phyloP scores from a whole-genome alignment of 2,888 invertebrate genomes.

The Nyleta sp. region DNA sequence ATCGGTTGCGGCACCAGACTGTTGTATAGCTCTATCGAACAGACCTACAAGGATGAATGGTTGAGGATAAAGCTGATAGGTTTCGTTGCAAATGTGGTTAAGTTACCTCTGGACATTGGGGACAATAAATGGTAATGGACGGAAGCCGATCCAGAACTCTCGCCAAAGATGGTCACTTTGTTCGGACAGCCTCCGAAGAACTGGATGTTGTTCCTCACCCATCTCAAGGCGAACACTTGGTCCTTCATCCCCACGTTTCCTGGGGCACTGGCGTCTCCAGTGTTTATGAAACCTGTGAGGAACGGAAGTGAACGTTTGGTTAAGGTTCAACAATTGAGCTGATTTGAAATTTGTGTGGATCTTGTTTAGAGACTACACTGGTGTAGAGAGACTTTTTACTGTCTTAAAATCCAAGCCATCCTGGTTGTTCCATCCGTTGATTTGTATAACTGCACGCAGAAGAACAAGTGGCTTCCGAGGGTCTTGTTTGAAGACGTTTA shows the following conservation, averaged over 20 bases:
- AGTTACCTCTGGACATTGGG: conserved; percentile 76
- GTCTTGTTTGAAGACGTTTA: no score
- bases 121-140: conserved; percentile 77
- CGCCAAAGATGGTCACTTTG: conserved; percentile 76
- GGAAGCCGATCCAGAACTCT: conserved; percentile 72
- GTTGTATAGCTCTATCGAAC: conserved; percentile 74
- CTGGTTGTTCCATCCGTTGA: no score
- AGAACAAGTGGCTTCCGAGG: no score
- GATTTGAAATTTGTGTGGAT: no score
- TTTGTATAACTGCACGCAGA: no score
- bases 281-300: conserved; percentile 75
- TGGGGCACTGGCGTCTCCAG: conserved; percentile 69
- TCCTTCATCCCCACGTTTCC: conserved; percentile 79
- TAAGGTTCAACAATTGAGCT: no score
- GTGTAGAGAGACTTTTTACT: no score
- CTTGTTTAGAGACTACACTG: no score
- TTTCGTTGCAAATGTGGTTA: not conserved
- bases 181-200: conserved; percentile 76
- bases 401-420: no score
- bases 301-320: no score
- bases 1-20: conserved; percentile 75
- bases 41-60: no score
- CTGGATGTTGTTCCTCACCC: conserved; percentile 77
- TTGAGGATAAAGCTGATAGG: no score
- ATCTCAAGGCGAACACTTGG: conserved; percentile 76